phyloP scores from a whole-genome alignment of 2,797 vertebrate species.

The Morus bassanus region DNA sequence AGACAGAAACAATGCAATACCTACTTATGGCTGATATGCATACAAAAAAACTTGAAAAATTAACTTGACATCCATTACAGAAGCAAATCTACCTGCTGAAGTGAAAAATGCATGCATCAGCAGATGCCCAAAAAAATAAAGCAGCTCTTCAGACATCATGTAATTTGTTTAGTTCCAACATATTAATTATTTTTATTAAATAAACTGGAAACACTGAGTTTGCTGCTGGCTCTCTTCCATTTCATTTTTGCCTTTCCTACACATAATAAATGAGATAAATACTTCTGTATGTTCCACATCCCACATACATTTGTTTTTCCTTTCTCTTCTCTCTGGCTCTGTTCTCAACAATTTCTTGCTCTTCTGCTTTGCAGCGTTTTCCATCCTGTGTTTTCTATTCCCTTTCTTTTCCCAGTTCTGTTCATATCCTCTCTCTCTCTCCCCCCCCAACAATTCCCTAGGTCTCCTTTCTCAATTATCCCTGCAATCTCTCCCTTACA shows the following conservation, averaged over 20 bases:
- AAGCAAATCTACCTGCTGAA: background rate
- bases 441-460: background rate
- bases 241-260: background rate
- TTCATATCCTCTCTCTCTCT: background rate
- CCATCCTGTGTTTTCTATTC: background rate
- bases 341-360: background rate
- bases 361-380: background rate
- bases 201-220: background rate
- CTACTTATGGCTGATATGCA: background rate
- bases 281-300: background rate
- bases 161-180: background rate
- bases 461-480: background rate
- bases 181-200: background rate
- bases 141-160: background rate
- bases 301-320: background rate
- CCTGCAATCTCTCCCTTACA: background rate
- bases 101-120: background rate
- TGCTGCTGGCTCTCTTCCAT: background rate
- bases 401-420: background rate
- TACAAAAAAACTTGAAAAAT: background rate
- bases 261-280: background rate
- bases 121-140: background rate
- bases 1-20: background rate
- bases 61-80: background rate
- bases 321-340: background rate